Evolutionary conservation across 2,888 invertebrate genomes (phyloP).

Genomic region (Tolmerus cingulatus): DNA sequence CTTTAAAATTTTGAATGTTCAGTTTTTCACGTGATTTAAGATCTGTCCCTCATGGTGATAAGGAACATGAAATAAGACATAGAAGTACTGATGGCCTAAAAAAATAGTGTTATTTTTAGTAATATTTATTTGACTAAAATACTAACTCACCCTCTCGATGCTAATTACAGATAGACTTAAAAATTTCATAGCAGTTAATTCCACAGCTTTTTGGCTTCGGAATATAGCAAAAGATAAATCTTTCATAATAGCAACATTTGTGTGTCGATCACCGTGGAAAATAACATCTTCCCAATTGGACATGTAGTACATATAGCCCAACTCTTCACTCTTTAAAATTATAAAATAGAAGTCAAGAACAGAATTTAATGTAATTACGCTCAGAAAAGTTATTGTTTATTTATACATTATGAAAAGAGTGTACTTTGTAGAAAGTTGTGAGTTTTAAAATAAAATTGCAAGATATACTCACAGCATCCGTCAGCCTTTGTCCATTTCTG

Average conservation of each 20-base stretch:
- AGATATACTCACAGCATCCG: conserved; percentile 24
- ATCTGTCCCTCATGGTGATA: conserved; percentile 30
- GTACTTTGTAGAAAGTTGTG: background rate
- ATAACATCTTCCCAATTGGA: conserved; percentile 42
- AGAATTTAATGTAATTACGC: background rate
- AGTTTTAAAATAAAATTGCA: background rate
- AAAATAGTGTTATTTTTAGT: background rate
- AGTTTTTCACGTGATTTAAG: background rate
- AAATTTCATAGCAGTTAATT: conserved; percentile 41
- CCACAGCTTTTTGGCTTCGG: conserved; percentile 34
- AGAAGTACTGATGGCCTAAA: conserved; percentile 40
- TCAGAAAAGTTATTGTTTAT: no score
- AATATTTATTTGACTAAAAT: background rate
- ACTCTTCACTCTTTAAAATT: conserved; percentile 26
- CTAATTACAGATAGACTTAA: conserved; percentile 25
- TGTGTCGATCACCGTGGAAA: background rate
- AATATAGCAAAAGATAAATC: conserved; percentile 31
- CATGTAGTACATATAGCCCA: conserved; percentile 35
- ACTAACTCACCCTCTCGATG: conserved; percentile 18
- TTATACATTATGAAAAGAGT: no score
- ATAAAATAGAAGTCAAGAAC: background rate
- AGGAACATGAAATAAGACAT: conserved; percentile 45
- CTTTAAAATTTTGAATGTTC: no score
- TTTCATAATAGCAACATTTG: conserved; percentile 22
- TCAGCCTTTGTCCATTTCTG: conserved; percentile 31